Base-by-base conservation (phyloP, 2,888 invertebrate species). In the Eupithecia subfuscata region DNA sequence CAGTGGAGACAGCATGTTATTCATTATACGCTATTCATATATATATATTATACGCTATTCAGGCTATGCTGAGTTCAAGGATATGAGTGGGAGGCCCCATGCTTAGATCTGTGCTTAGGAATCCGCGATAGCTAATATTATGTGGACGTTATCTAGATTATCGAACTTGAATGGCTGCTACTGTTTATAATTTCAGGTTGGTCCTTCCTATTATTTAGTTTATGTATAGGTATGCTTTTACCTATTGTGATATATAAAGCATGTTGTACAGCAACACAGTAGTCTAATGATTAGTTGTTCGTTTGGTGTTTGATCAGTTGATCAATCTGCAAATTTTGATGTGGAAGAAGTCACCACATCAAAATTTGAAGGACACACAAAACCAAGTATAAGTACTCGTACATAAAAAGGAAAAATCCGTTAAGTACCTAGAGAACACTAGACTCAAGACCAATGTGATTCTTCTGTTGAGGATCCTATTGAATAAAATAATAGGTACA, bases 21-120 rank as follows among this genome's bases (percentile, higher is more conserved):
- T 76, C 63, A 88, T 91, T 90, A 87, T n/a, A n/a, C n/a, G n/a
- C n/a, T n/a, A n/a, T n/a, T n/a, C n/a, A n/a, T n/a, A n/a, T n/a
- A n/a, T n/a, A n/a, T n/a, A n/a, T n/a, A n/a, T 89, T 90, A 90
- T 89, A 88, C 88, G 87, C 88, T 89, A 90, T 89, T 89, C 88
- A 86, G 86, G 83, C 84, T 84, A 84, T 81, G 85, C 84, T 82
- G 86, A 85, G 93, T 92, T 93, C 93, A 92, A 93, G 92, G 92
- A 83, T 73, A 88, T 79, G 77, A 85, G 90, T 88, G 88, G 89
- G 90, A 90, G 90, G 90, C 90, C 88, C 85, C 85, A 78, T 79
- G 74, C 81, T 77, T 76, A 76, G 81, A 80, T 82, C 40, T 80
- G 78, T 83, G 78, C 78, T 75, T 79, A 78, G 75, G 78, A 78